These are phyloP conservation scores for Nothoprocta pentlandii DNA, from an alignment of 2,113 vertebrate genomes.

Conservation along the genomic window DNA sequence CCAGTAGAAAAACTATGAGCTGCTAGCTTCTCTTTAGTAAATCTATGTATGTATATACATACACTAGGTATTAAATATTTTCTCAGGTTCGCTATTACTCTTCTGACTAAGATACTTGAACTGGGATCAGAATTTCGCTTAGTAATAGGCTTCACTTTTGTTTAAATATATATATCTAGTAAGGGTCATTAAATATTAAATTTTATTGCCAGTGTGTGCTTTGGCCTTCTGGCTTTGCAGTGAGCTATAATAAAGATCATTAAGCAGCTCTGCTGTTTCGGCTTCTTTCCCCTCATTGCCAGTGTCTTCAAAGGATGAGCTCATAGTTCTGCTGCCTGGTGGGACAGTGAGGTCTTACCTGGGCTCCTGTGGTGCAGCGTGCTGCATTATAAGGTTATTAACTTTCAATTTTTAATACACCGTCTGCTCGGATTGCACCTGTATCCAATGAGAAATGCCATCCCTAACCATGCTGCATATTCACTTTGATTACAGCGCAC, in stretches of 20 bases:
- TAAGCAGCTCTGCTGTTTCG: not conserved
- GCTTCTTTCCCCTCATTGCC: not conserved
- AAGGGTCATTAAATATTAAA: not conserved
- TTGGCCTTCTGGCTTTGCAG: not conserved
- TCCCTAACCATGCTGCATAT: not conserved
- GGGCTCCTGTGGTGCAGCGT: not conserved
- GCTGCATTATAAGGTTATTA: not conserved
- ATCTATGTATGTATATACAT: not conserved
- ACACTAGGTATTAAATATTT: not conserved
- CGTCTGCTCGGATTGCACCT: not conserved
- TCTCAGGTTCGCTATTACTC: not conserved
- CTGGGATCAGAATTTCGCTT: not conserved
- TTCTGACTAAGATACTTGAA: not conserved
- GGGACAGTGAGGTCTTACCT: not conserved
- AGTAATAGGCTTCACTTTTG: not conserved
- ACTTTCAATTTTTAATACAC: not conserved
- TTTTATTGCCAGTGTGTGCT: not conserved
- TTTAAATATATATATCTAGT: not conserved
- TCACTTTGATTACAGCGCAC: not conserved
- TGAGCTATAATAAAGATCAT: not conserved
- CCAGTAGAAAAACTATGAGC: not conserved
- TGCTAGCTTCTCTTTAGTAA: not conserved
- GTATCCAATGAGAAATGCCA: not conserved
- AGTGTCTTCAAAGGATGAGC: not conserved
- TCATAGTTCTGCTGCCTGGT: not conserved